Base-by-base conservation (phyloP, 2,113 vertebrate genomes). In the Zosterops hypoxanthus region DNA sequence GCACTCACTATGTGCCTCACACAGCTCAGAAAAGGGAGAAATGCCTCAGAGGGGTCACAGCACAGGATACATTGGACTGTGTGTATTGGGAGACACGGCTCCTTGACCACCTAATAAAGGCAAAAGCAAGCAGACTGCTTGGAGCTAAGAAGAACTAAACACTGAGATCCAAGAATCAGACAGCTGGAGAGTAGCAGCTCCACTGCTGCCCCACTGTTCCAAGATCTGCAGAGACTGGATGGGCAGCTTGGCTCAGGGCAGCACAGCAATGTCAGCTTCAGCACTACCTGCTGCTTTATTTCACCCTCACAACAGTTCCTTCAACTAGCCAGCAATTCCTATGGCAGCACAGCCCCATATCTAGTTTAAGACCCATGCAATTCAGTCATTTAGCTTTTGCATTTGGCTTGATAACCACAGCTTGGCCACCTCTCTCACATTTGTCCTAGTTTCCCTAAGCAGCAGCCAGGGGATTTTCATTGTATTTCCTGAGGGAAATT, bases 1-100 rank as follows among this genome's bases (percentile, higher is more conserved):
- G 41, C 41, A 12, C 28, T 73, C 22, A 5, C 39, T 44, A 5
- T 0, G 0, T 86, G 59, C 34, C 70, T 66, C 34, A 22, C 52
- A 52, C 25, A 55, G 55, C 59, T 72, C 9, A 33, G 82, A 44
- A 75, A 77, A 71, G 28, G 59, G 22, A 86, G 25, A 4, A 34
- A 28, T 28, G 14, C 19, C 70, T 82, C 46, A 31, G 53, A 80
- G 55, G 41, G 34, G 22, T 36, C 52, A n/a, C 20, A 61, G 21
- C 39, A 46, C 8, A 59, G 26, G 12, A 39, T 26, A 21, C 2
- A 11, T 6, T 36, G 29, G 23, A 11, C 6, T 50, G 8, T 5
- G 2, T 11, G 7, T 39, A 8, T 4, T 63, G 33, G 16, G 29
- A 50, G n/a, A 59, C 34, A 20, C 0, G 0, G 3, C 33, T 39